Evolutionary conservation across 92 coral and sea anemone genomes (phyloP), one percentile per base, ranked within the genome.

Genomic region (Porites lobata): DNA sequence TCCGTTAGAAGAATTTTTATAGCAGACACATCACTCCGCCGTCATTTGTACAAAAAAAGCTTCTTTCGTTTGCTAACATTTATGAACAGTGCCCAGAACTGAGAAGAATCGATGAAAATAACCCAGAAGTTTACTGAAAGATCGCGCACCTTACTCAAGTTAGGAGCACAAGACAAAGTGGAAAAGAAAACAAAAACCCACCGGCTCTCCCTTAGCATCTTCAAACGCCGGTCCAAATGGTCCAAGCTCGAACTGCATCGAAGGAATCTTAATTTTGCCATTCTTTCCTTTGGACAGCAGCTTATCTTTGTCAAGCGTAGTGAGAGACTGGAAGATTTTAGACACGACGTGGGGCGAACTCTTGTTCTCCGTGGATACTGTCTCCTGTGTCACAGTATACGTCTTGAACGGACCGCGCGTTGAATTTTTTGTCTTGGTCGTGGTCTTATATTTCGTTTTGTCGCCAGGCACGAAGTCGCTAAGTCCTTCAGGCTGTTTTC

Each of bases 321-420:
- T 89, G 57, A 95, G 75, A 0, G 98, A 88, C 73, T 95, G 92
- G 68, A 88, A 83, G 9, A 92, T 80, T 80, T 95, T 93, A 32
- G 94, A 87, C 65, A 88, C 66, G 2, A 95, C 88, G 29, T 75
- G 80, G 1, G 98, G 98, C 17, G 83, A 50, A 32, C 86, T 88
- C 86, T 93, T 93, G 80, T 95, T 95, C 22, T 86, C 92, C 22
- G 92, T 86, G 11, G 96, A 91, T 6, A 91, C 96, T 26, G 96
- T 93, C 82, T 90, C 95, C 29, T 91, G 68, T 3, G 88, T 85
- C 1, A 95, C 85, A 1, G 95, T 95, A 87, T 91, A 95, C 4
- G 96, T 95, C 88, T 93, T 95, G 85, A 77, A 91, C 26, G 95
- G 95, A 8, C 96, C 96, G 8, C 81, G 91, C 6, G 96, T 93